Evolutionary conservation across 2,888 invertebrate species (phyloP), one percentile per base, ranked within the genome.

Genomic region (Nomada ferruginata): DNA sequence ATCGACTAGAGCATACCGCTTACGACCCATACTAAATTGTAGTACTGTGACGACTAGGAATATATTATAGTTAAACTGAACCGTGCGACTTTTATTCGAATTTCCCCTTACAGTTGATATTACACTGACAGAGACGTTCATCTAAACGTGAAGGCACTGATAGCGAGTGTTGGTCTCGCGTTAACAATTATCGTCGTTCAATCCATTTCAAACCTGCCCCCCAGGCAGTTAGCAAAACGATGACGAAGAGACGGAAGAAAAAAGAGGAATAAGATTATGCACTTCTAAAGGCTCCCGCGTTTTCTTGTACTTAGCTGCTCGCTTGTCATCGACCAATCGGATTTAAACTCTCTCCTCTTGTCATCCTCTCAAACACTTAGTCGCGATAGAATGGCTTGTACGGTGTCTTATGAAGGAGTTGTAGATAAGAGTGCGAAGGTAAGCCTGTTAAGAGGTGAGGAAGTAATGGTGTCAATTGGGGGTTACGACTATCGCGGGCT

Each of bases 271-370:
- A 59, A 78, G 83, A 87, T 89, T 85, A 86, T 74, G 84, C 85
- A 85, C 87, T 89, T 68, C 65, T 84, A 84, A 78, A 77, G 87
- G 47, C 70, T 89, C 83, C 53, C 59, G 61, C 76, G 65, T 71
- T 70, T 77, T 47, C 52, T n/a, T 18, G 55, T 76, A 73, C 84
- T 81, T 76, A 81, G 63, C 13, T 18, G 66, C 71, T 59, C 76
- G 71, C 71, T 76, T 76, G 74, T 59, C 71, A 57, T 77, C 83
- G 68, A 59, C 55, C 76, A 84, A 75, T 84, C 82, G 84, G 73
- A 77, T 74, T 84, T 83, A 61, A 72, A 47, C 55, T 1, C 55
- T 71, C 42, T 52, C 66, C 59, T 59, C 57, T 69, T 7, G 55
- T 73, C 66, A 76, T 79, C 83, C 74, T 74, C 82, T 82, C 78